Percentiles rank a stretch among this genome's conserved stretches.
phyloP scores from a whole-genome alignment of 2,113 vertebrate species.

The Cervus canadensis region DNA sequence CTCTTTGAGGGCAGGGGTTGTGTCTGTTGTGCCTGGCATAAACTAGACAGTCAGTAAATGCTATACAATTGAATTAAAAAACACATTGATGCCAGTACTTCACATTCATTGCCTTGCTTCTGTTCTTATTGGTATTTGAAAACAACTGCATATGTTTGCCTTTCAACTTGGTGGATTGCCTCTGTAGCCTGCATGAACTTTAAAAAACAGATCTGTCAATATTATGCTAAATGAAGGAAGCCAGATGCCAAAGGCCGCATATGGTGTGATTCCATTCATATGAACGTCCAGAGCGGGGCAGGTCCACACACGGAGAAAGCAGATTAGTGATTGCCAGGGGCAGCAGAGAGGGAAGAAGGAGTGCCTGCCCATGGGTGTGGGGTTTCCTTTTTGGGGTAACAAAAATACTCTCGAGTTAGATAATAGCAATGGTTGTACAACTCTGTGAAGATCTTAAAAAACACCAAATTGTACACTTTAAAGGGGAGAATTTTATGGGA shows the following conservation, averaged over 20 bases:
- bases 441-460: background rate
- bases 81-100: background rate
- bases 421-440: background rate
- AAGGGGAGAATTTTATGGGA: background rate
- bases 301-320: background rate
- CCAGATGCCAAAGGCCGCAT: background rate
- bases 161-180: conserved; percentile 4
- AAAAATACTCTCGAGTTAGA: background rate
- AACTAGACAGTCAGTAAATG: background rate
- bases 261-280: background rate
- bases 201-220: conserved; percentile 25
- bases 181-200: background rate
- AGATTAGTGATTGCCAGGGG: background rate
- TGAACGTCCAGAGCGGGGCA: background rate
- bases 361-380: background rate
- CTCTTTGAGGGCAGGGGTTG: background rate
- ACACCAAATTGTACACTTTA: background rate
- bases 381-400: background rate
- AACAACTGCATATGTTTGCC: background rate
- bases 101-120: background rate
- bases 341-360: background rate
- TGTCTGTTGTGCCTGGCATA: background rate
- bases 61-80: background rate
- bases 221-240: conserved; percentile 17
- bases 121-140: conserved; percentile 17